Evolutionary conservation across 2,797 vertebrate species (phyloP), one percentile per base, ranked within the genome.

Genomic region (Ctenosaura bakeri): DNA sequence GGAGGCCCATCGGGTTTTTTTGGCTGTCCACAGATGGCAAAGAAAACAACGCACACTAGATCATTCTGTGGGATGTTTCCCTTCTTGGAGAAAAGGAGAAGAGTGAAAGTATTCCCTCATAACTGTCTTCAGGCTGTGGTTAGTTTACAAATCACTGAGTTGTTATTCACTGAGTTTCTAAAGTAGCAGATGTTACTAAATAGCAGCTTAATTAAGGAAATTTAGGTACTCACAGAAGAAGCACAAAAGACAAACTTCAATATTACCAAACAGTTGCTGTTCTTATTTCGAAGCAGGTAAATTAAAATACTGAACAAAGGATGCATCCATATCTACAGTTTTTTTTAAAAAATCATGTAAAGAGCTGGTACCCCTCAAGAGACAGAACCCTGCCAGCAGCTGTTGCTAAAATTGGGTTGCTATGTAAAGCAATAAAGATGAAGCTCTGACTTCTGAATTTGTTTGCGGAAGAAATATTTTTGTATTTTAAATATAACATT

Each of bases 301-400:
- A 88, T 81, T 81, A 64, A 88, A 81, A 64, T 66, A 82, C 32
- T 81, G 71, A 91, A 88, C 29, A 86, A n/a, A 90, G 62, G 74
- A 80, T 69, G 62, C 69, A 88, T 71, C 29, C 38, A 10, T 78
- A 42, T 78, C 86, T 84, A 69, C 20, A 84, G 64, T 35, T 50
- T 88, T 79, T 81, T 20, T 6, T 71, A 83, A 83, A 10, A 79
- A 83, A 83, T 77, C 64, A 26, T 69, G 35, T 42, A 18, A 5
- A 78, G n/a, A 52, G 13, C 1, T 56, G 46, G 7, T 62, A 9
- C 2, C 26, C 26, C 32, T 66, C 56, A n/a, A 50, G 5, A 5
- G 12, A 62, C 32, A 88, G 3, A 54, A 2, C 42, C 79, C 74
- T 91, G 9, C 20, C 50, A 73, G 74, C 50, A 73, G 74, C 1